Evolutionary conservation across 2,113 vertebrate genomes (phyloP).

Genomic region (Heteronetta atricapilla): DNA sequence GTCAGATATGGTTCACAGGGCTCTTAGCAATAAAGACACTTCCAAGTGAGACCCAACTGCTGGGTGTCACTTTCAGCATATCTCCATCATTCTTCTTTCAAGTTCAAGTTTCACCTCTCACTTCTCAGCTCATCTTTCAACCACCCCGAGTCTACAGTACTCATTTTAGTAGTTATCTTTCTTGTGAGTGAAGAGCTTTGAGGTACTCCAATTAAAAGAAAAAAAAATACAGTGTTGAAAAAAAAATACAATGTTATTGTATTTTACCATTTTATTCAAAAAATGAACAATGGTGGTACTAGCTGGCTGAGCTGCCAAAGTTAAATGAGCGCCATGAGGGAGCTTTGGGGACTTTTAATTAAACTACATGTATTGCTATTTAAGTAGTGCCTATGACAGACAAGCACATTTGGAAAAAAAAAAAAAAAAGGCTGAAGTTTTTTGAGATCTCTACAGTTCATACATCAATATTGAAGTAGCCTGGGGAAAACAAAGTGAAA

Average conservation of each 20-base stretch:
- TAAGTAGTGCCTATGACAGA: slow-evolving; percentile 9
- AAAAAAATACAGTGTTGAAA: no score
- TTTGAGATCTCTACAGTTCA: neutral
- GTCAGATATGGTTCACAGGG: neutral
- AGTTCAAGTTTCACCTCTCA: neutral
- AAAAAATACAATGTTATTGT: neutral
- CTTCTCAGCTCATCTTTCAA: neutral
- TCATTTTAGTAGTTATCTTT: neutral
- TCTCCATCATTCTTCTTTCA: neutral
- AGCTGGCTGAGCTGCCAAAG: neutral
- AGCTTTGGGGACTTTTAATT: slow-evolving; percentile 10
- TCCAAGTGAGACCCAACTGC: no score
- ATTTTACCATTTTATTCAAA: neutral
- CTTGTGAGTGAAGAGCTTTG: neutral
- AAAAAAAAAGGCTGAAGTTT: neutral
- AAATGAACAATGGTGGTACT: neutral
- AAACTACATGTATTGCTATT: neutral
- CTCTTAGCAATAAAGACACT: neutral
- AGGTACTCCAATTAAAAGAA: neutral
- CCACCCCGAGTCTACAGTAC: neutral
- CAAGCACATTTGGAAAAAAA: neutral
- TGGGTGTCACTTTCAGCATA: neutral
- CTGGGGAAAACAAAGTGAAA: neutral
- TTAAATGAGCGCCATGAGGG: neutral
- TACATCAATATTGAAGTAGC: neutral